A percentile compares a stretch with the other conserved stretches of the same genome.
phyloP scores from a whole-genome alignment of 1,140 invertebrate species.

The Gryllus bimaculatus region DNA sequence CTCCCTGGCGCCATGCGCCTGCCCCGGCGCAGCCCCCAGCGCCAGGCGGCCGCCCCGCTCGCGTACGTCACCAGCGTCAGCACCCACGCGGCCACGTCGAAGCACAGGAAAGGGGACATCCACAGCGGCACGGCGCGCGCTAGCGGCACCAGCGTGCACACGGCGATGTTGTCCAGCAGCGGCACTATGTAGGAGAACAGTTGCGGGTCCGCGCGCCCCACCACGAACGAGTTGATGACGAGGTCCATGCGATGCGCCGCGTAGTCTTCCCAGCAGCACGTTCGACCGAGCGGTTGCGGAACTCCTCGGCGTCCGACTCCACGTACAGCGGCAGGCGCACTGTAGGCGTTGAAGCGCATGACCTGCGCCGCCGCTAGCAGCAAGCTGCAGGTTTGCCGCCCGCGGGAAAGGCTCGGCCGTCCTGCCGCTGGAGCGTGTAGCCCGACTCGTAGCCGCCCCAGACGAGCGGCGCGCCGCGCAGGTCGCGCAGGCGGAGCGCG shows the following conservation, averaged over 20 bases:
- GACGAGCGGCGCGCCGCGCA: too few species aligned
- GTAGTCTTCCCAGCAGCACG: neutral
- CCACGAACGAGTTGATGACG: neutral
- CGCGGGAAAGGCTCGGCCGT: too few species aligned
- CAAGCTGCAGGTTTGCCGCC: too few species aligned
- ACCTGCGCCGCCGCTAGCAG: neutral
- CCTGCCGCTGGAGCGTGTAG: too few species aligned
- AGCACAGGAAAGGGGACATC: neutral
- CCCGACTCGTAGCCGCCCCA: too few species aligned
- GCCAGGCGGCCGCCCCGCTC: neutral
- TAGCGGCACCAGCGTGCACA: neutral
- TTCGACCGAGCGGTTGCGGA: neutral
- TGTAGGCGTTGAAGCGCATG: neutral
- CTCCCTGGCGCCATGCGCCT: neutral
- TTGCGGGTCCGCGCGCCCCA: neutral
- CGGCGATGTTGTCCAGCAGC: neutral
- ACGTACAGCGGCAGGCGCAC: neutral
- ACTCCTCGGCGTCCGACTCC: neutral
- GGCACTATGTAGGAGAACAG: neutral
- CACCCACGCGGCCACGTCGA: neutral
- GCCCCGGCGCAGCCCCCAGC: too few species aligned
- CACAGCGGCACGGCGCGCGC: neutral
- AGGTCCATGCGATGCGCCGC: neutral
- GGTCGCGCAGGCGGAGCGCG: too few species aligned
- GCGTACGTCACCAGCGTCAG: neutral